A percentile compares a stretch with the other conserved stretches of the same genome.
These are phyloP conservation scores for Craseonycteris thonglongyai DNA, from an alignment of 2,113 vertebrate genomes.

Conservation along the genomic window DNA sequence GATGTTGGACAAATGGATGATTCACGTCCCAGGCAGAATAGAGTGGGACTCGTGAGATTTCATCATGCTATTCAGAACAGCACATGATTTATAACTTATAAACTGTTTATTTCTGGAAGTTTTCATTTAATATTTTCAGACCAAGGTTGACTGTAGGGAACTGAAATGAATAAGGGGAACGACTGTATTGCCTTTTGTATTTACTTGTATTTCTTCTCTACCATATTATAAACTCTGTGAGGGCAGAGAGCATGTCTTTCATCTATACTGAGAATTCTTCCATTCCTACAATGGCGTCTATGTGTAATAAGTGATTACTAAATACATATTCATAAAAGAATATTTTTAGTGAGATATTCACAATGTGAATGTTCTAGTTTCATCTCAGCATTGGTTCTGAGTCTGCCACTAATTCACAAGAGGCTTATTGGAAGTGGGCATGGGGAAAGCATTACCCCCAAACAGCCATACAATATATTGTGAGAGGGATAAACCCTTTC, in stretches of 20 bases:
- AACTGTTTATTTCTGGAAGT: neutral
- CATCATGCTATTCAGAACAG: neutral
- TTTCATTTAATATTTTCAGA: neutral
- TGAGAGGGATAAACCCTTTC: neutral
- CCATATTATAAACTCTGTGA: neutral
- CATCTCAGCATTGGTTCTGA: neutral
- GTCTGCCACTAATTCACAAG: neutral
- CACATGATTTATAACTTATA: neutral
- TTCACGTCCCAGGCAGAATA: neutral
- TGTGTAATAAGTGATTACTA: neutral
- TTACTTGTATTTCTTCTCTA: neutral
- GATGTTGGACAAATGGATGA: no score
- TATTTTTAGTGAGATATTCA: neutral
- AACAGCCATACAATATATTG: neutral
- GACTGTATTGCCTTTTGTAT: neutral
- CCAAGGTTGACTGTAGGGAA: neutral
- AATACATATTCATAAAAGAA: neutral
- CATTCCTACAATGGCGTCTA: neutral
- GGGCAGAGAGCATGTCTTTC: neutral
- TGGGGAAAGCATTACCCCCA: fast-evolving
- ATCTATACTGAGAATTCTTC: neutral
- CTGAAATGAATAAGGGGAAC: neutral
- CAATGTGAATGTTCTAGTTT: neutral
- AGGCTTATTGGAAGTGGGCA: neutral
- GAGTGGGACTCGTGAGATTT: neutral